These are phyloP conservation scores for Agriopis aurantiaria DNA, from an alignment of 2,888 invertebrate species.

Conservation along the genomic window DNA sequence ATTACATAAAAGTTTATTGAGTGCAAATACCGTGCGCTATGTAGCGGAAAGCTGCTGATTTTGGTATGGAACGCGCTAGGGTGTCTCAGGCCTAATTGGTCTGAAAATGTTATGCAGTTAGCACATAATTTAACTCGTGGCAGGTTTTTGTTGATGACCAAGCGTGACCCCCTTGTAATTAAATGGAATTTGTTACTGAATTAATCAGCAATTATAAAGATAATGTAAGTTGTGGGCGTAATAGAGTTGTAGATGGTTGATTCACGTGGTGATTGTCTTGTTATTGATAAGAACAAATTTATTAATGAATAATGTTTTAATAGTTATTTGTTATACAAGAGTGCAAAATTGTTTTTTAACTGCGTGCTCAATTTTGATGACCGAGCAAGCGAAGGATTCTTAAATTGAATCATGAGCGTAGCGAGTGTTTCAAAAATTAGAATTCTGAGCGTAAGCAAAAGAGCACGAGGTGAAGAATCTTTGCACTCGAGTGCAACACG, in stretches of 20 bases:
- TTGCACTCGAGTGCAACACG: no score
- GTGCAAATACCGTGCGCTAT: slow-evolving; percentile 43
- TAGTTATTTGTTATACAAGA: no score
- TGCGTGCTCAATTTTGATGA: no score
- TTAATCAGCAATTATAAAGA: slow-evolving; percentile 1
- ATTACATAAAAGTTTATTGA: not conserved
- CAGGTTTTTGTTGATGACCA: slow-evolving; percentile 22
- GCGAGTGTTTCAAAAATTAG: no score
- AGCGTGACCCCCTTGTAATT: slow-evolving; percentile 37
- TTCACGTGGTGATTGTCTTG: no score
- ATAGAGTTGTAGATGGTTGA: not conserved
- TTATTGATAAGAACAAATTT: no score
- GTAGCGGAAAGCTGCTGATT: slow-evolving; percentile 63
- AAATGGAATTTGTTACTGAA: not conserved
- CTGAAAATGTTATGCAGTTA: slow-evolving; percentile 67
- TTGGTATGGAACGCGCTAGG: slow-evolving; percentile 61
- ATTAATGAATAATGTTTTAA: no score
- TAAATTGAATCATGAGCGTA: no score
- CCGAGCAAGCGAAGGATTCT: no score
- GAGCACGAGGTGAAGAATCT: no score
- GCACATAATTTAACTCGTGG: slow-evolving; percentile 56
- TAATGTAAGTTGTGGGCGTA: slow-evolving; percentile 9
- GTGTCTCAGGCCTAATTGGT: slow-evolving; percentile 65
- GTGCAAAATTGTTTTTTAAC: no score
- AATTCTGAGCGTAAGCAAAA: no score